A percentile compares a stretch with the other conserved stretches of the same genome.
These are phyloP conservation scores for Rhynchophorus ferrugineus DNA, from an alignment of 1,140 invertebrate genomes.

Conservation along the genomic window DNA sequence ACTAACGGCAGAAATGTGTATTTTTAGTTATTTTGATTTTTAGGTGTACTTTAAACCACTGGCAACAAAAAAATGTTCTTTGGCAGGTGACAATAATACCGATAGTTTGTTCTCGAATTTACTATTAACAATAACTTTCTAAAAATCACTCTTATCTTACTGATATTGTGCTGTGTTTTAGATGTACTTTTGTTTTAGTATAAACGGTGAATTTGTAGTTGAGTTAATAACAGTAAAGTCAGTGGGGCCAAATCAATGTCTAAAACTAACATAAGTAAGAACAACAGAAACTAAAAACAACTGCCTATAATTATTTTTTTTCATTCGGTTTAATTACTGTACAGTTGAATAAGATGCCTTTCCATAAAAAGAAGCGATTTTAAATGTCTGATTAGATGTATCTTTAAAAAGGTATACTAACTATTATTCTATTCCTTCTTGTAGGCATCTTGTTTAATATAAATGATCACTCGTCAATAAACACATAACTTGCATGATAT, in stretches of 20 bases:
- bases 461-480: too few species aligned
- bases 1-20: background rate
- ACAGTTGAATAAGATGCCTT: background rate
- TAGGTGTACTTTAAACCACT: constrained; percentile 3
- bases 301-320: constrained; percentile 1
- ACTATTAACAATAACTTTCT: background rate
- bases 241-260: constrained; percentile 6
- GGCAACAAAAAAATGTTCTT: constrained; percentile 5
- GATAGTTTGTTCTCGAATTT: background rate
- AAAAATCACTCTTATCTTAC: too few species aligned
- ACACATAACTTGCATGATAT: background rate
- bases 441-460: background rate
- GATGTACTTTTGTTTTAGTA: too few species aligned
- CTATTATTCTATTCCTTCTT: background rate
- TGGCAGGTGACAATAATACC: constrained; percentile 10
- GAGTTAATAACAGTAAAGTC: too few species aligned
- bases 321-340: background rate
- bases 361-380: too few species aligned
- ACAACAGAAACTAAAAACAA: background rate
- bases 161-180: too few species aligned
- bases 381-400: background rate
- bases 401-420: background rate
- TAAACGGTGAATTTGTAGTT: too few species aligned
- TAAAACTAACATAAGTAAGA: constrained; percentile 1
- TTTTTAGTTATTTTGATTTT: background rate